Conservation (phyloP, 2,797 vertebrate genomes). For the Hafferia zeledoni region DNA sequence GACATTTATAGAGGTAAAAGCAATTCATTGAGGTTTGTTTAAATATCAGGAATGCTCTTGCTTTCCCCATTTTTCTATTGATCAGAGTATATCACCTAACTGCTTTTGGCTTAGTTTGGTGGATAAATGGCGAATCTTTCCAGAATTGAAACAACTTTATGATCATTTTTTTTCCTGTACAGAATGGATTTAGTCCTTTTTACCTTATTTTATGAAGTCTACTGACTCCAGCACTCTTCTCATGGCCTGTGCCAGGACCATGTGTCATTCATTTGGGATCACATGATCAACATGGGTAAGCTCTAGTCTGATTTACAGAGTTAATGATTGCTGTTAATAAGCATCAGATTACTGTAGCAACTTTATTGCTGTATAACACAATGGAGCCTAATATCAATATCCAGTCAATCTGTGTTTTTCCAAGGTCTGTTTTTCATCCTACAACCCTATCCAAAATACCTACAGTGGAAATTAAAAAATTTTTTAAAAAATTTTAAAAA, state of each 20-base stretch:
- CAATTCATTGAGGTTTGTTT: neutral
- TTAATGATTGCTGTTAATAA: constrained; percentile 9
- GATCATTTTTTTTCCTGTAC: neutral
- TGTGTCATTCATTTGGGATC: neutral
- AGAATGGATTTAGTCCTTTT: neutral
- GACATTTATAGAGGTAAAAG: neutral
- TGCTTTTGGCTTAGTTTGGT: neutral
- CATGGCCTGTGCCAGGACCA: neutral
- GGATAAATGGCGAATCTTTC: neutral
- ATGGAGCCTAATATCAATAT: neutral
- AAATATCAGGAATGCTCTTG: neutral
- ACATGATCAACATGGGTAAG: neutral
- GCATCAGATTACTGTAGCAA: neutral
- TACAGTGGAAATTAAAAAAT: neutral
- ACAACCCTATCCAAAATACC: neutral
- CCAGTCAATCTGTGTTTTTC: neutral
- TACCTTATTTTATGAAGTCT: neutral
- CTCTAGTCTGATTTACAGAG: constrained; percentile 1
- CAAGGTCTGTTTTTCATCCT: neutral
- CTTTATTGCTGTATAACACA: neutral
- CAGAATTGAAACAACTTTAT: neutral
- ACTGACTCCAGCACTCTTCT: neutral
- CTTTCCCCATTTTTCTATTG: neutral
- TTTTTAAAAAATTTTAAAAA: no score
- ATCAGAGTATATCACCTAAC: neutral